Evolutionary conservation across 64 coral and sea anemone species (phyloP), one percentile per base, ranked within the genome.

Genomic region (Montipora efflorescens): DNA sequence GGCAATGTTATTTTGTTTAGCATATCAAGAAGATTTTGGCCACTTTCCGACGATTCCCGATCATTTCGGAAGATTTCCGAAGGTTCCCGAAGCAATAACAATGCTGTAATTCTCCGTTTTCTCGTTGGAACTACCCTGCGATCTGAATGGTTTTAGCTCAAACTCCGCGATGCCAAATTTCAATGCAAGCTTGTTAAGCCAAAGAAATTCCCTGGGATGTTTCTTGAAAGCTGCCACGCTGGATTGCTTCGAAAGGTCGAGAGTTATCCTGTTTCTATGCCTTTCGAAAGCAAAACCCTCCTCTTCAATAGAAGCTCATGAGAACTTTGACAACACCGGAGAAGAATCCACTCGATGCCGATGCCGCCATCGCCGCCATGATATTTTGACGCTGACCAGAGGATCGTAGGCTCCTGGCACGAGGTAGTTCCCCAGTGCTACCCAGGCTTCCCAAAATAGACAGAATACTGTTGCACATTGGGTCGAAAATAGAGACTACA

Each of bases 81-180:
- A 25, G 25, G 25, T 25, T 25, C 25, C 25, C 25, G 25, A 25
- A 25, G 23, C 23, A 0, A 0, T 87, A 45, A 87, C 84, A 74
- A 87, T 87, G 43, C 84, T 87, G 84, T 87, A 87, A 51, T 74
- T 87, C 22, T 87, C 47, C 68, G 86, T 76, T 25, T 88, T 57
- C 23, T 69, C 86, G 6, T 88, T 76, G 47, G 67, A 50, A 87
- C 3, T 8, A 53, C 84, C 23, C 84, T 87, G 66, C 44, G 75
- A 74, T 74, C 84, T 87, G 84, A 74, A 74, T 6, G 74, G 67
- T n/a, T 74, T 87, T 10, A 74, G 67, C 18, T 87, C 67, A 87
- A 87, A 87, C n/a, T 87, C 67, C 3, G 66, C 84, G 16, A 74
- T 71, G 64, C 84, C 67, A 87, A 87, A 87, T 73, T 74, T 87